A percentile compares a stretch with the other conserved stretches of the same genome.
These are phyloP conservation scores for Pristionchus maxplancki DNA, from an alignment of 2,888 invertebrate genomes.

Conservation along the genomic window DNA sequence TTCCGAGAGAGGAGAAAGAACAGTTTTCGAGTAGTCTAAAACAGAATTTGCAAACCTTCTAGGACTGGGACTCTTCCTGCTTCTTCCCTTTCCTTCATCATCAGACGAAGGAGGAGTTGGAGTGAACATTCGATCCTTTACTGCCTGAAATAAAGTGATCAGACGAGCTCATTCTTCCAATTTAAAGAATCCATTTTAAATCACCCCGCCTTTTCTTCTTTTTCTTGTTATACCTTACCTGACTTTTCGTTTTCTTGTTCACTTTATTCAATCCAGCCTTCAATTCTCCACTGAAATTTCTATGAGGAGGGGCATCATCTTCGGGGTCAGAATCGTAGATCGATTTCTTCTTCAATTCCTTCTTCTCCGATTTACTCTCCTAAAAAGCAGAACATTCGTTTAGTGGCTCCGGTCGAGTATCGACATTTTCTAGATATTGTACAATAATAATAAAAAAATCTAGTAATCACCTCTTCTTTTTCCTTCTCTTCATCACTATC, in stretches of 20 bases:
- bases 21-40: no score
- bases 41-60: no score
- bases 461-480: not conserved
- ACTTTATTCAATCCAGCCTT: conserved; percentile 64
- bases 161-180: no score
- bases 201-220: no score
- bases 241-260: conserved; percentile 50
- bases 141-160: not conserved
- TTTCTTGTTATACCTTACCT: not conserved
- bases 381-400: no score
- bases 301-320: conserved; percentile 51
- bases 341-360: conserved; percentile 49
- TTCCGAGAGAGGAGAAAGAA: no score
- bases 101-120: conserved; percentile 64
- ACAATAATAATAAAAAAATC: not conserved
- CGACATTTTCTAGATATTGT: not conserved
- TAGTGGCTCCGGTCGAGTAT: not conserved
- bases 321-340: conserved; percentile 52
- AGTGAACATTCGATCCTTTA: conserved; percentile 62
- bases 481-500: conserved; percentile 61
- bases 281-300: conserved; percentile 64
- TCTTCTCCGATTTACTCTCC: conserved; percentile 37
- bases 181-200: no score
- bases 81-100: conserved; percentile 55
- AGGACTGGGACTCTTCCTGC: conserved; percentile 29